Conservation (phyloP, 2,113 vertebrate species). For the Gnathonemus longibarbis region DNA sequence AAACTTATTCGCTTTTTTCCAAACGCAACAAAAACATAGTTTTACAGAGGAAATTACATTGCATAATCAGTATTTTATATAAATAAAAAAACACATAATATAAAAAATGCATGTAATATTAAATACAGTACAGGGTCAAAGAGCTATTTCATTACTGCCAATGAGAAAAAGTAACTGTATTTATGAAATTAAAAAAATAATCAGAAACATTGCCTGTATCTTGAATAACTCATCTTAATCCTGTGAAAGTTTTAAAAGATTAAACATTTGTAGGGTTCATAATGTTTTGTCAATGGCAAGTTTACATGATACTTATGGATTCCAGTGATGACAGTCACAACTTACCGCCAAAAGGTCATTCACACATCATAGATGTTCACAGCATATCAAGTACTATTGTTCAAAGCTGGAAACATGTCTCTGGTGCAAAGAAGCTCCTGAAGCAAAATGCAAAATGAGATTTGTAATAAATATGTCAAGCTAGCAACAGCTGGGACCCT, state of each 20-base stretch:
- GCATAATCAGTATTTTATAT: background rate
- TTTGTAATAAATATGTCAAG: slow-evolving; percentile 2
- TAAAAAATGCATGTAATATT: background rate
- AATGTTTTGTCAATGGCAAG: background rate
- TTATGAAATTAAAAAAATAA: background rate
- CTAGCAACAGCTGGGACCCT: background rate
- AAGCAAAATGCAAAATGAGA: background rate
- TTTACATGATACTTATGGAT: background rate
- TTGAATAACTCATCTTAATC: background rate
- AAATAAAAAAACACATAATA: background rate
- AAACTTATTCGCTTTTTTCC: background rate
- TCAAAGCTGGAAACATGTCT: background rate
- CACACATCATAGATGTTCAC: background rate
- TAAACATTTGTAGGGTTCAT: background rate
- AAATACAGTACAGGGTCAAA: background rate
- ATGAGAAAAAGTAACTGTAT: background rate
- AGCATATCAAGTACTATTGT: background rate
- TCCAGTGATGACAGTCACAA: background rate
- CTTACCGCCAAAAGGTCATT: background rate
- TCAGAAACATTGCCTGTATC: background rate
- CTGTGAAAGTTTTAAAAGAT: background rate
- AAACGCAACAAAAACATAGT: background rate
- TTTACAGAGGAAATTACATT: background rate
- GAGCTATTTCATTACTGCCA: background rate
- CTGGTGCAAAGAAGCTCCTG: background rate